Percentiles rank a stretch among this genome's conserved stretches.
These are phyloP conservation scores for Ormyrus rosae DNA, from an alignment of 2,888 invertebrate genomes.

Conservation along the genomic window DNA sequence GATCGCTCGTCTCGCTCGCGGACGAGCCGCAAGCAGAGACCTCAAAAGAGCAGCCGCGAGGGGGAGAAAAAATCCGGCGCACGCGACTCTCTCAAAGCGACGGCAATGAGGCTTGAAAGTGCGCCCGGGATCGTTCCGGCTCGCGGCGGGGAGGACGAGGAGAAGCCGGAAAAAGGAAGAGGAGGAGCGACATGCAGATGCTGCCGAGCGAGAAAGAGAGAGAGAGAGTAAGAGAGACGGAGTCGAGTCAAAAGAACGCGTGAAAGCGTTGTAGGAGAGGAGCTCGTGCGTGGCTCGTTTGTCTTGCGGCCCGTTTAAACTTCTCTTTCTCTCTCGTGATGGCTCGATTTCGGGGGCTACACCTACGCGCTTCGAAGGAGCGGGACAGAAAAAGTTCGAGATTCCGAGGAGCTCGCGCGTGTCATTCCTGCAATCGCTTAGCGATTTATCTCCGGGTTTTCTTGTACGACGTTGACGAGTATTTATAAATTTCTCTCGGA, in stretches of 20 bases:
- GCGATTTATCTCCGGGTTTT: no score
- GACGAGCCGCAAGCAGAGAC: background rate
- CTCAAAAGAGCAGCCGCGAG: background rate
- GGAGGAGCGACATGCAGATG: constrained; percentile 37
- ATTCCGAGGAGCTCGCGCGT: constrained; percentile 1
- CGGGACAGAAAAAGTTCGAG: background rate
- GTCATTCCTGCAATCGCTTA: constrained; percentile 1
- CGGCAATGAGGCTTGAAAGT: constrained; percentile 73
- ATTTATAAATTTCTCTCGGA: no score
- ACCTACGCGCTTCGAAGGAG: background rate
- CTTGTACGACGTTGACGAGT: no score
- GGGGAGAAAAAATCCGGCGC: background rate
- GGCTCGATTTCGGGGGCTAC: constrained; percentile 17
- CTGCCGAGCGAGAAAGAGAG: constrained; percentile 14
- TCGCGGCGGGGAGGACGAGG: background rate
- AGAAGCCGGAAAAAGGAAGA: constrained; percentile 58
- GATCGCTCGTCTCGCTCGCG: no score
- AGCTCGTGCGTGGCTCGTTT: constrained; percentile 64
- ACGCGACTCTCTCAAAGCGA: constrained; percentile 65
- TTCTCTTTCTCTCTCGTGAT: constrained; percentile 49
- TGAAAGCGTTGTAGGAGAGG: constrained; percentile 59
- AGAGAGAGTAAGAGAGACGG: constrained; percentile 8
- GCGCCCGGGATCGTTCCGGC: constrained; percentile 42
- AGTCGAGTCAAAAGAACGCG: constrained; percentile 60
- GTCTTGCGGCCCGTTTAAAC: constrained; percentile 71